Evolutionary conservation across 2,797 vertebrate species (phyloP).

Genomic region (Argyrosomus regius): DNA sequence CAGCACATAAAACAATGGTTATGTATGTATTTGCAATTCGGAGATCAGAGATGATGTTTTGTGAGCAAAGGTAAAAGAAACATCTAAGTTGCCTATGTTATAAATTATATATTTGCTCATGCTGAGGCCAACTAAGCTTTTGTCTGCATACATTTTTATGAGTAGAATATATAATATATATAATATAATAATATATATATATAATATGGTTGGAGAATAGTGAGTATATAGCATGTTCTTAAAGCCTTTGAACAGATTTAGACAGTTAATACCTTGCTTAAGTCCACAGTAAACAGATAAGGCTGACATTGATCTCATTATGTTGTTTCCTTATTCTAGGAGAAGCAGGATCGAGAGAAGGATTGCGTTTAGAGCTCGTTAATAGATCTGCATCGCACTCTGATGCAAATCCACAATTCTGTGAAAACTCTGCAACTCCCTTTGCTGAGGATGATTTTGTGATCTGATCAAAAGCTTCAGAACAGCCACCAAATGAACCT

Average conservation of each 20-base stretch:
- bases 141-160: background rate
- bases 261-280: slow-evolving; percentile 68
- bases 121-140: background rate
- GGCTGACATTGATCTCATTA: slow-evolving; percentile 72
- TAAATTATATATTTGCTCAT: background rate
- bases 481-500: background rate
- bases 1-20: no score
- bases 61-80: background rate
- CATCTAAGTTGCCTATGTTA: background rate
- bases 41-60: background rate
- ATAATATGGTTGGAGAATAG: slow-evolving; percentile 2
- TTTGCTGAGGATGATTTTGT: background rate
- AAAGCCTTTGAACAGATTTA: slow-evolving; percentile 71
- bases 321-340: slow-evolving; percentile 56
- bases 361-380: slow-evolving; percentile 60
- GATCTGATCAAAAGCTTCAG: slow-evolving; percentile 1
- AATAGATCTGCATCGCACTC: slow-evolving; percentile 18
- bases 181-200: no score
- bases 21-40: no score
- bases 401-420: background rate
- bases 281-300: slow-evolving; percentile 66
- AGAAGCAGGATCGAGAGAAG: slow-evolving; percentile 55
- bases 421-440: background rate
- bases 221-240: slow-evolving; percentile 8
- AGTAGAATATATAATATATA: no score